phyloP scores from a whole-genome alignment of 2,797 vertebrate species.

The Rallus crepitans region DNA sequence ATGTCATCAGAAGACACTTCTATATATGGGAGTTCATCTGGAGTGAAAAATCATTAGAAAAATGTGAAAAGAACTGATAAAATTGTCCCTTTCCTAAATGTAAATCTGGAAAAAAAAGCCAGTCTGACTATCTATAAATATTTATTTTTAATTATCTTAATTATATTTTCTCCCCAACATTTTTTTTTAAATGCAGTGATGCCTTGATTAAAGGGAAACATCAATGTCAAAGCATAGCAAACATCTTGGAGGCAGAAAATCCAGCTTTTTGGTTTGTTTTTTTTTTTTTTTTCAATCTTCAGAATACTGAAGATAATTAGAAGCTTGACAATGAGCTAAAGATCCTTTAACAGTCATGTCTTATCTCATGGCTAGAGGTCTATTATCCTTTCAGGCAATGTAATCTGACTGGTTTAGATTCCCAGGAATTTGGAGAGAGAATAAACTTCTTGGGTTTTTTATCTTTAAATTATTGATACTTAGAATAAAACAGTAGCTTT shows the following conservation, averaged over 20 bases:
- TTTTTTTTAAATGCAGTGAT: neutral
- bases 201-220: neutral
- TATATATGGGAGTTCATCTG: neutral
- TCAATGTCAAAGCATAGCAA: neutral
- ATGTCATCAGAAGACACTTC: neutral
- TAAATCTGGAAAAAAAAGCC: neutral
- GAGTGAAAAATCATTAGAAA: neutral
- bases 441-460: neutral
- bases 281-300: neutral
- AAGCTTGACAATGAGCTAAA: neutral
- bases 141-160: neutral
- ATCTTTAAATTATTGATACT: neutral
- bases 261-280: no score
- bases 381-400: neutral
- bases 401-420: neutral
- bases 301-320: neutral
- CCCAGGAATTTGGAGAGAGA: neutral
- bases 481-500: neutral
- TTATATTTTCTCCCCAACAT: neutral
- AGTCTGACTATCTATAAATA: neutral
- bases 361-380: neutral
- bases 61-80: neutral
- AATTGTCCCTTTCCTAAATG: rapidly evolving
- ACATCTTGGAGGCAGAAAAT: neutral
- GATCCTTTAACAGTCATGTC: neutral